Evolutionary conservation across 2,797 vertebrate genomes (phyloP).

Genomic region (Tragelaphus oryx): DNA sequence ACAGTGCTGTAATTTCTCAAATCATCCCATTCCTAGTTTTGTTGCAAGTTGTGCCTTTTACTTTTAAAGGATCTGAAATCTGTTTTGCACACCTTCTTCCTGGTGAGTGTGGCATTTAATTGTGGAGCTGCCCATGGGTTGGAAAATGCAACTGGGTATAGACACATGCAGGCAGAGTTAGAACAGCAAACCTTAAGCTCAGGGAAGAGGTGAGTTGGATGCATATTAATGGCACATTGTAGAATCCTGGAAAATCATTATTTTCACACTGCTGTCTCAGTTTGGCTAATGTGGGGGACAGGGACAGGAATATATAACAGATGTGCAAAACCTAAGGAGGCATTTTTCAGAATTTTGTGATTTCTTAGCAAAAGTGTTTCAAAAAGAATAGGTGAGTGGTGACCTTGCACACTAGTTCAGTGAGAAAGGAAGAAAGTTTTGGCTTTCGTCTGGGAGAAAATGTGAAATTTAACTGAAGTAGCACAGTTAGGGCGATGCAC

Average conservation of each 20-base stretch:
- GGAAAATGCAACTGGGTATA: constrained; percentile 35
- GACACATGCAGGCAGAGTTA: constrained; percentile 50
- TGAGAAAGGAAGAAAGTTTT: constrained; percentile 64
- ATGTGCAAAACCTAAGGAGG: constrained; percentile 56
- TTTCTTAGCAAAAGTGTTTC: constrained; percentile 64
- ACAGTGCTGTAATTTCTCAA: constrained; percentile 52
- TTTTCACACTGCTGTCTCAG: constrained; percentile 7
- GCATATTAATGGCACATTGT: constrained; percentile 57
- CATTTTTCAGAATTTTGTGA: constrained; percentile 63
- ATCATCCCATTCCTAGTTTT: constrained; percentile 66
- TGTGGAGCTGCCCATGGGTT: constrained; percentile 59
- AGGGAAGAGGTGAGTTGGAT: constrained; percentile 28
- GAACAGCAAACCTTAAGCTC: constrained; percentile 20
- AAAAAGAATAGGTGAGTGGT: constrained; percentile 61
- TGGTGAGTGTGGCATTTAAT: constrained; percentile 45
- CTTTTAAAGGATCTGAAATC: constrained; percentile 49
- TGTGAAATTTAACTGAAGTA: constrained; percentile 62
- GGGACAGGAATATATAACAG: constrained; percentile 62
- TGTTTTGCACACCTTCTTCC: constrained; percentile 57
- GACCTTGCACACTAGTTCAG: constrained; percentile 52
- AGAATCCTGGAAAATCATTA: constrained; percentile 63
- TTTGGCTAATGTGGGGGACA: constrained; percentile 26
- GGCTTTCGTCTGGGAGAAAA: constrained; percentile 58
- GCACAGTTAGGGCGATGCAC: constrained; percentile 57
- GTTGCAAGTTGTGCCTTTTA: constrained; percentile 53